Percentiles rank a stretch among this genome's conserved stretches.
Evolutionary conservation across 2,888 invertebrate species (phyloP).

Genomic region (Athalia cordata): DNA sequence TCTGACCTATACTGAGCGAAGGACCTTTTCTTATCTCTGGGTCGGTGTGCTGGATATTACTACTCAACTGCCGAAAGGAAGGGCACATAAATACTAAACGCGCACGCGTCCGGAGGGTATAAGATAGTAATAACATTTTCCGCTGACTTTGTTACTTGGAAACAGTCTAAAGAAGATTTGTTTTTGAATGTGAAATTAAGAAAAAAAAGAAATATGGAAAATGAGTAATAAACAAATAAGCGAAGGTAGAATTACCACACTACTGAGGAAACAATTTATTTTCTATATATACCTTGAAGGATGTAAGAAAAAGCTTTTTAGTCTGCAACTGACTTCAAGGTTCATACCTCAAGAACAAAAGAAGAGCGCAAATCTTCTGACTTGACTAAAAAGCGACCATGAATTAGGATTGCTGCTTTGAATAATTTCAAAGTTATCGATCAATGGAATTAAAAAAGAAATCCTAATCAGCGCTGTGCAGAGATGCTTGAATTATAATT

Average conservation of each 20-base stretch:
- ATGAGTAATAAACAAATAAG: not conserved
- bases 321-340: not conserved
- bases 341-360: slow-evolving; percentile 7
- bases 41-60: slow-evolving; percentile 8
- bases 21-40: slow-evolving; percentile 30
- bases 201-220: not conserved
- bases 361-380: slow-evolving; percentile 13
- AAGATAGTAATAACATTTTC: not conserved
- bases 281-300: not conserved
- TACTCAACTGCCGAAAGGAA: not conserved
- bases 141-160: slow-evolving; percentile 18
- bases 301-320: slow-evolving; percentile 27
- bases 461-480: no score
- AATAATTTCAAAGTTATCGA: slow-evolving; percentile 5
- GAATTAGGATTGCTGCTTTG: slow-evolving; percentile 1
- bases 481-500: no score
- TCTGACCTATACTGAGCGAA: slow-evolving; percentile 48
- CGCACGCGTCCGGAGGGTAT: slow-evolving; percentile 3
- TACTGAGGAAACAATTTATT: not conserved
- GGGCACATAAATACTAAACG: not conserved
- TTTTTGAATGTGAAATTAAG: not conserved
- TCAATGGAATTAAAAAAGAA: no score
- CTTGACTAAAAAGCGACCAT: not conserved
- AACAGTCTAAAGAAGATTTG: slow-evolving; percentile 7
- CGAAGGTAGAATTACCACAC: slow-evolving; percentile 19